Evolutionary conservation across 2,888 invertebrate species (phyloP).

Genomic region (Congeria kusceri): DNA sequence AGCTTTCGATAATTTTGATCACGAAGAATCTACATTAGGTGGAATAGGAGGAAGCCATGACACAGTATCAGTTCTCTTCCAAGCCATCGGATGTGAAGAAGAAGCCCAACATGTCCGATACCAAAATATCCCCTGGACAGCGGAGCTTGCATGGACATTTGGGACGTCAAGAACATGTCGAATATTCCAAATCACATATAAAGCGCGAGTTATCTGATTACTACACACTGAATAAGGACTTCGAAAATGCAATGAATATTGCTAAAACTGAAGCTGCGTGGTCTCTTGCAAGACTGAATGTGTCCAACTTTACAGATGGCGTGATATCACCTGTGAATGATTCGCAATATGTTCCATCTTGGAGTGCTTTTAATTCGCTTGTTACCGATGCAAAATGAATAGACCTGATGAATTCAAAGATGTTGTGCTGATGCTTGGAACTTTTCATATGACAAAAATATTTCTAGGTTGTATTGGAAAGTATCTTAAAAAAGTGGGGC

Average conservation of each 20-base stretch:
- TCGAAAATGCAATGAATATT: background rate
- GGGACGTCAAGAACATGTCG: slow-evolving; percentile 6
- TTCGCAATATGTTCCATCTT: slow-evolving; percentile 8
- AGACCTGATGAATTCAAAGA: background rate
- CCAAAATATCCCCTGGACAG: background rate
- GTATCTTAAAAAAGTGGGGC: slow-evolving; percentile 14
- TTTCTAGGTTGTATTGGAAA: slow-evolving; percentile 24
- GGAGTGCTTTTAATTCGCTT: slow-evolving; percentile 24
- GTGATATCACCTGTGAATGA: slow-evolving; percentile 5
- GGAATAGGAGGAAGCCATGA: slow-evolving; percentile 31
- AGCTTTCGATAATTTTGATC: slow-evolving; percentile 35
- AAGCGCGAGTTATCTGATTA: background rate
- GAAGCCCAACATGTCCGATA: slow-evolving; percentile 13
- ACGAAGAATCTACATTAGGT: slow-evolving; percentile 24
- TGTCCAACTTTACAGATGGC: background rate
- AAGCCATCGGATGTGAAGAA: slow-evolving; percentile 8
- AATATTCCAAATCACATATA: slow-evolving; percentile 9
- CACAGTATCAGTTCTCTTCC: slow-evolving; percentile 20
- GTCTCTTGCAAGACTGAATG: slow-evolving; percentile 15
- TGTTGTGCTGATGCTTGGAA: slow-evolving; percentile 12
- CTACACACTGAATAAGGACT: background rate
- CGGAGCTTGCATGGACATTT: slow-evolving; percentile 6
- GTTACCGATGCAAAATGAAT: slow-evolving; percentile 1
- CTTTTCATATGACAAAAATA: slow-evolving; percentile 21
- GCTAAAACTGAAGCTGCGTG: slow-evolving; percentile 23